Evolutionary conservation across 2,113 vertebrate genomes (phyloP).

Genomic region (Ceyx margarethae): DNA sequence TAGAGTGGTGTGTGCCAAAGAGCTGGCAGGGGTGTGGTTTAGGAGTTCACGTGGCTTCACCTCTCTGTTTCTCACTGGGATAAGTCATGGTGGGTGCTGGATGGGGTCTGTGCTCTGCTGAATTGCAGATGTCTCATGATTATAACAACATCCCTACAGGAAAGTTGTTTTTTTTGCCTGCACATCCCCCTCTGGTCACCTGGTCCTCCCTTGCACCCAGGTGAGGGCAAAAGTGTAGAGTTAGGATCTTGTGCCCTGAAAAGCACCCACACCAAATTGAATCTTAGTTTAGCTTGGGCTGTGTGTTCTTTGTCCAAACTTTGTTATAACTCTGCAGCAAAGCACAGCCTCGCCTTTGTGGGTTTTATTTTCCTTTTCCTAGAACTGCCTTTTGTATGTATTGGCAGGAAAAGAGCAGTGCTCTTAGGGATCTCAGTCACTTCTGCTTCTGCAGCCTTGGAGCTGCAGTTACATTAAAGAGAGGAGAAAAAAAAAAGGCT

Average conservation of each 20-base stretch:
- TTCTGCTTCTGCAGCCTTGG: conserved; percentile 32
- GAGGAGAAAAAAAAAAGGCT: not conserved
- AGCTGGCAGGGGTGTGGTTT: not conserved
- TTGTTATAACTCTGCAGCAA: conserved; percentile 45
- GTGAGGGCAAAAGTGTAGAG: not conserved
- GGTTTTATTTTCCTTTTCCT: conserved; percentile 21
- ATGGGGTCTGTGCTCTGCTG: not conserved
- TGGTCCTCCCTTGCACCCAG: not conserved
- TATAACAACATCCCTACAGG: not conserved
- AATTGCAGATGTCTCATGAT: not conserved
- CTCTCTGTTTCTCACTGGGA: not conserved
- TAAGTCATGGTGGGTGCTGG: fast-evolving
- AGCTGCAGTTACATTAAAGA: conserved; percentile 28
- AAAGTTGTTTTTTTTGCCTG: not conserved
- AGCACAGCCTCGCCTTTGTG: conserved; percentile 51
- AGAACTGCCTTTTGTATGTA: conserved; percentile 38
- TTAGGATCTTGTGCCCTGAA: not conserved
- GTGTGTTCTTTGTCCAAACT: conserved; percentile 40
- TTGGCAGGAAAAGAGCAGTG: conserved; percentile 22
- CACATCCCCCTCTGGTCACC: not conserved
- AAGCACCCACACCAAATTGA: not conserved
- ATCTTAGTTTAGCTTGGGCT: not conserved
- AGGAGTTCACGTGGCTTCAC: not conserved
- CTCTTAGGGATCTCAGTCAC: conserved; percentile 46
- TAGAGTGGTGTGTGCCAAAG: not conserved